These are phyloP conservation scores for Spodoptera exigua DNA, from an alignment of 2,888 invertebrate species.

Conservation along the genomic window DNA sequence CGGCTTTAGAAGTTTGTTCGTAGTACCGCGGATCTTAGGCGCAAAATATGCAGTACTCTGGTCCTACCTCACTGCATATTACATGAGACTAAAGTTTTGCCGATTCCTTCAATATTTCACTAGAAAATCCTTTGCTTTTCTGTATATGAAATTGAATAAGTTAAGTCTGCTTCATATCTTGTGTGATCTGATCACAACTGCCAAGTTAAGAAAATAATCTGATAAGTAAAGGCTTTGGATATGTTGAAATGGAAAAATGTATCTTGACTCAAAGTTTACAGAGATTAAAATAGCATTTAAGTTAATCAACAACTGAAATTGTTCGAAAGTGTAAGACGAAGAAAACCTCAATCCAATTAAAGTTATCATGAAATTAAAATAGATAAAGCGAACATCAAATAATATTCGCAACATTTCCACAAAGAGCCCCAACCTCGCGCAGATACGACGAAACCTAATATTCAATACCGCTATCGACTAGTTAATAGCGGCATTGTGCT, in stretches of 20 bases:
- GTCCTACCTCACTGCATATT: conserved; percentile 80
- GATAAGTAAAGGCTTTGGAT: neutral
- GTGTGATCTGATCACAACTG: conserved; percentile 25
- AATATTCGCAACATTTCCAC: conserved; percentile 43
- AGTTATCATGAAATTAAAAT: conserved; percentile 23
- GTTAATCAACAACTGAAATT: neutral
- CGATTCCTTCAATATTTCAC: conserved; percentile 84
- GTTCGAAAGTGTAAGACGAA: neutral
- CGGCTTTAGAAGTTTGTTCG: conserved; percentile 69
- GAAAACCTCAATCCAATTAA: conserved; percentile 20
- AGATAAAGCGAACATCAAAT: conserved; percentile 22
- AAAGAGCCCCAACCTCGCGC: conserved; percentile 31
- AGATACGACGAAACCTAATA: conserved; percentile 54
- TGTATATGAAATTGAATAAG: conserved; percentile 56
- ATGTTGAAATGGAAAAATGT: neutral
- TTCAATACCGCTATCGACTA: conserved; percentile 56
- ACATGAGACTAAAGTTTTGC: conserved; percentile 83
- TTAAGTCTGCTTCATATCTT: conserved; percentile 40
- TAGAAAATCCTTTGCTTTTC: conserved; percentile 70
- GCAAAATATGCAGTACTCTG: conserved; percentile 78
- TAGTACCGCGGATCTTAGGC: conserved; percentile 68
- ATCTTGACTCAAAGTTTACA: no score
- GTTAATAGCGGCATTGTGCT: conserved; percentile 53
- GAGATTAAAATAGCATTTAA: no score
- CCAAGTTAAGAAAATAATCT: conserved; percentile 14